phyloP scores from a whole-genome alignment of 2,113 vertebrate genomes.

The Dolichotis patagonum region DNA sequence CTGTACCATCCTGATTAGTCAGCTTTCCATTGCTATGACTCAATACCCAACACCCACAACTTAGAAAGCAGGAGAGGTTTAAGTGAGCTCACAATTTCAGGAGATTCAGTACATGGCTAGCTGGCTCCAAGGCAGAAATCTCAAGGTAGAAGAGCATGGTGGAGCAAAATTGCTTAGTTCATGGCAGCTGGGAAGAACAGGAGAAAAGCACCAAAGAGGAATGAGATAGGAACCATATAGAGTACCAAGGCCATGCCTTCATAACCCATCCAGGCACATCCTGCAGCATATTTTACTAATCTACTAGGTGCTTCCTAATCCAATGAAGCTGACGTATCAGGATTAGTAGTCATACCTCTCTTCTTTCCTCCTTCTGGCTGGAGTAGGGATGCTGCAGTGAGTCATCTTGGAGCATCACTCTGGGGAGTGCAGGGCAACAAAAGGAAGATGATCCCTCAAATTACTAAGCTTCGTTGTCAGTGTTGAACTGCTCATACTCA shows the following conservation, averaged over 20 bases:
- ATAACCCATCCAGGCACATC: not conserved
- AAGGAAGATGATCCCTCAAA: not conserved
- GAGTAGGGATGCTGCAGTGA: not conserved
- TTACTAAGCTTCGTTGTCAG: not conserved
- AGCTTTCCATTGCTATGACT: not conserved
- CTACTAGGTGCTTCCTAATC: not conserved
- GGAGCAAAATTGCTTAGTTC: not conserved
- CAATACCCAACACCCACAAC: not conserved
- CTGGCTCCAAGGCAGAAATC: not conserved
- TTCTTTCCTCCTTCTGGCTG: not conserved
- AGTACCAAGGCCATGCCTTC: not conserved
- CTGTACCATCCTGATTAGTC: not conserved
- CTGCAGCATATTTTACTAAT: not conserved
- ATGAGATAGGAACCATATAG: not conserved
- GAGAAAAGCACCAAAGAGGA: not conserved
- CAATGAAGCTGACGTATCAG: not conserved
- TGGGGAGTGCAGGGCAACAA: not conserved
- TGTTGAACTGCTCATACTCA: not conserved
- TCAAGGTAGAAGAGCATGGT: not conserved
- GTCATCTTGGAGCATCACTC: not conserved
- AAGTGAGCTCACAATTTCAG: not conserved
- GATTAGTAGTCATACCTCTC: not conserved
- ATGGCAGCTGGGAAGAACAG: not conserved
- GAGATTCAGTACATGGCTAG: not conserved
- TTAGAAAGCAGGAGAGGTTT: not conserved